Evolutionary conservation across 2,888 invertebrate species (phyloP), one percentile per base, ranked within the genome.

Genomic region (Lasioglossum marginatum): DNA sequence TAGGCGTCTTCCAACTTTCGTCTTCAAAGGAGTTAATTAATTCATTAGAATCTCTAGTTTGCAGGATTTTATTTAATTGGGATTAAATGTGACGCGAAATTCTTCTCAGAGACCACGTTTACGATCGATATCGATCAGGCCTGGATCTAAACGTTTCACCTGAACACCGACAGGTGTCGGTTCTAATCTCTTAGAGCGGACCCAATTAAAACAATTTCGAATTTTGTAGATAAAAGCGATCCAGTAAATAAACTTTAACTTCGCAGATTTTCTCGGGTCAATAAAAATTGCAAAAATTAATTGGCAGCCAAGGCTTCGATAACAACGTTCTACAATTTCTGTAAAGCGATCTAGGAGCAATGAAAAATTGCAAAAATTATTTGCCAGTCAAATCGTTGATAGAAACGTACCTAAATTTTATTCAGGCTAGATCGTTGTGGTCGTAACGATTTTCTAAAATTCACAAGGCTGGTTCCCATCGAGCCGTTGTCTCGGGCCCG

Each of bases 401-500:
- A n/a, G 57, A n/a, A n/a, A 1, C 57, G 4, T n/a, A 3, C 4
- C 12, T 10, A n/a, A 4, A n/a, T n/a, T n/a, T 12, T 12, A 8
- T 31, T 31, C 19, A 1, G 6, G 19, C 23, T 10, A 10, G 34
- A 19, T 66, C 34, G 66, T 31, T 8, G 23, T 37, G 4, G 10
- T 10, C 63, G 63, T 14, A 27, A 8, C 8, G 57, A 31, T 37
- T 63, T 79, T 60, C 60, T 57, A 4, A 45, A 57, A 70, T 82
- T 31, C 34, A 1, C 34, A 14, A 12, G 10, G n/a, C 34, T 71
- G 27, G 31, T 66, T 77, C 40, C 73, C 45, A 37, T 45, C 16
- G 34, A 70, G 14, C 19, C 16, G 45, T 45, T 4, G 52, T 52
- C 37, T 37, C 23, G 80, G 43, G 45, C 68, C 83, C 66, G 74